A percentile compares a stretch with the other conserved stretches of the same genome.
These are phyloP conservation scores for Rhopalosiphum padi DNA, from an alignment of 1,140 invertebrate genomes.

Conservation along the genomic window DNA sequence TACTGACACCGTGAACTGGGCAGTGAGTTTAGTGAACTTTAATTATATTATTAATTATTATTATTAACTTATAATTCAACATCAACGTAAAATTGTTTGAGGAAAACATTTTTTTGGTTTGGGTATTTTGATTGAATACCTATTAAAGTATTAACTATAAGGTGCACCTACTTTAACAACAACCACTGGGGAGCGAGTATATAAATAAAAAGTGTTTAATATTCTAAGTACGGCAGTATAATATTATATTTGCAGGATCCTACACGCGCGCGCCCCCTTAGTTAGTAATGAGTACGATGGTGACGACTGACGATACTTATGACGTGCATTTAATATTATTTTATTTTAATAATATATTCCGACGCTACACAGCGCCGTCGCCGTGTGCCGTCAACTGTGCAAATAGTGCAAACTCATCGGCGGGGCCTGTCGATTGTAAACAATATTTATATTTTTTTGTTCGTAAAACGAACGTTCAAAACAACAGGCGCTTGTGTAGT, in stretches of 20 bases:
- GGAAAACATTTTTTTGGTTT: not conserved
- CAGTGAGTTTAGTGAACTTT: not conserved
- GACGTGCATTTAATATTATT: not conserved
- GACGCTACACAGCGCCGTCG: not conserved
- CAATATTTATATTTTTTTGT: not conserved
- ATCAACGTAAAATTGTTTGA: not conserved
- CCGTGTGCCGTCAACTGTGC: slow-evolving; percentile 22
- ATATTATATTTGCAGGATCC: not conserved
- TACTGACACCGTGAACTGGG: not conserved
- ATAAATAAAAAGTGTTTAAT: not conserved
- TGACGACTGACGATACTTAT: not conserved
- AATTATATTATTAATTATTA: not conserved
- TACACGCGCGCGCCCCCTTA: not conserved
- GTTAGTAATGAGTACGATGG: not conserved
- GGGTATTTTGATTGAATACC: not conserved
- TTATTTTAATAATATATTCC: not conserved
- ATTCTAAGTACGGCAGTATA: not conserved
- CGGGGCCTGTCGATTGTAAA: not conserved
- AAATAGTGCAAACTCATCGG: slow-evolving; percentile 46
- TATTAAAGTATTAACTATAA: too few relatives aligned
- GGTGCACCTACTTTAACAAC: too few relatives aligned
- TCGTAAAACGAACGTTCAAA: not conserved
- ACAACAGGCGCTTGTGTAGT: not conserved
- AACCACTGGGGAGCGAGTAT: not conserved
- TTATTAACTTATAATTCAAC: not conserved